These are phyloP conservation scores for Elanus axillaris DNA, from an alignment of 2,113 vertebrate genomes.

Conservation along the genomic window DNA sequence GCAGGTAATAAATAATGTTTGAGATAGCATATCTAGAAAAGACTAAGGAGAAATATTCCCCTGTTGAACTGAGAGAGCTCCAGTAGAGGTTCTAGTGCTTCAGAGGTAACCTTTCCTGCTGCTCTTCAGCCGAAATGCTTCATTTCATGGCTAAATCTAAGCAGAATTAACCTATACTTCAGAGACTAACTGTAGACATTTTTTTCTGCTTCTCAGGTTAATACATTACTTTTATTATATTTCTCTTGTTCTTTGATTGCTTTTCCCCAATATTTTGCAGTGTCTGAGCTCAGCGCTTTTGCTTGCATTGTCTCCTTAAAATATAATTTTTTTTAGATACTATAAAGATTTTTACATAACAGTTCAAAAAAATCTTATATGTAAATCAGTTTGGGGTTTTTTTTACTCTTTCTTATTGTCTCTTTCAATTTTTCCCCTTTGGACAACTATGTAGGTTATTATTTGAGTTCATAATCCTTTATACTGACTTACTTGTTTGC, in stretches of 20 bases:
- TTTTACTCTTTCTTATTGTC: not conserved
- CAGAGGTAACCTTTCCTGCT: not conserved
- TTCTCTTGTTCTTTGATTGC: not conserved
- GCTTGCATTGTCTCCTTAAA: not conserved
- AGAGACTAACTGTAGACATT: not conserved
- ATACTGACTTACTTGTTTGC: not conserved
- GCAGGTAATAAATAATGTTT: not conserved
- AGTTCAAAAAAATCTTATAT: not conserved
- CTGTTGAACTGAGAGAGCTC: not conserved
- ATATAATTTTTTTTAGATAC: not conserved
- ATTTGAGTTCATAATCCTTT: not conserved
- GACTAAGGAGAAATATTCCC: not conserved
- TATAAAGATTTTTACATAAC: not conserved
- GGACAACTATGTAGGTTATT: not conserved
- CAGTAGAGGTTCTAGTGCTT: not conserved
- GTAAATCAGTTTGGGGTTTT: not conserved
- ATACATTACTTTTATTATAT: not conserved
- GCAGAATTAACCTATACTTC: not conserved
- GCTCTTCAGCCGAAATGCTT: not conserved
- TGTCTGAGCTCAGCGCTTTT: not conserved
- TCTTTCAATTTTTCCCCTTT: not conserved
- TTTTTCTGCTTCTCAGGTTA: not conserved
- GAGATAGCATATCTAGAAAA: not conserved
- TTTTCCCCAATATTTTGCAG: not conserved
- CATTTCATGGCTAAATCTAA: not conserved